These are phyloP conservation scores for Poeciliopsis prolifica DNA, from an alignment of 2,113 vertebrate genomes.

Conservation along the genomic window DNA sequence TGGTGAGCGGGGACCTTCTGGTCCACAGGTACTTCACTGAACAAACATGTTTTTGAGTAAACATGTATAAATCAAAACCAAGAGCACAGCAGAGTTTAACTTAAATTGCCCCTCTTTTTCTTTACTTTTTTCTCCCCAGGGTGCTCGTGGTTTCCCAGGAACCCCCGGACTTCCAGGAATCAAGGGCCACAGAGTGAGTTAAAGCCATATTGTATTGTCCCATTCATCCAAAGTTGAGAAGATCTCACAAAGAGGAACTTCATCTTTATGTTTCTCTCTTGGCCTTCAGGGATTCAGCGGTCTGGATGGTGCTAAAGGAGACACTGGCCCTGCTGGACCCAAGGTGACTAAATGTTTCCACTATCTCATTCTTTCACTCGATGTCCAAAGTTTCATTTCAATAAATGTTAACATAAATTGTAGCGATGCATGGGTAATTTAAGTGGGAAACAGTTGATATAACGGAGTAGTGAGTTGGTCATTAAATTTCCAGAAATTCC, in stretches of 20 bases:
- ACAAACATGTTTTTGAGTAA: neutral
- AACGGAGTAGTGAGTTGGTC: neutral
- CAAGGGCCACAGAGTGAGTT: slow-evolving; percentile 98
- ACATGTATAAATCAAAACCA: neutral
- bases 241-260: neutral
- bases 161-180: slow-evolving; percentile 96
- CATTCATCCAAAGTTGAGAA: neutral
- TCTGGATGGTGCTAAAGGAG: slow-evolving; percentile 97
- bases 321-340: slow-evolving; percentile 91
- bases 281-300: slow-evolving; percentile 92
- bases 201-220: neutral
- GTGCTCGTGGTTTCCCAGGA: slow-evolving; percentile 96
- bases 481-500: neutral
- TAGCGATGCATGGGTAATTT: neutral
- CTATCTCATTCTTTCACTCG: neutral
- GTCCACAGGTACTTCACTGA: slow-evolving; percentile 88
- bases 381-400: neutral
- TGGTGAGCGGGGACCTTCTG: slow-evolving; percentile 92
- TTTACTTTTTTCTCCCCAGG: slow-evolving; percentile 71
- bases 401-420: neutral
- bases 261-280: slow-evolving; percentile 1
- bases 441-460: neutral
- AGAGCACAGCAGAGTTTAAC: neutral
- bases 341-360: slow-evolving; percentile 83
- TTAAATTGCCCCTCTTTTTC: neutral